Evolutionary conservation across 2,888 invertebrate genomes (phyloP).

Genomic region (Apodemia zela): DNA sequence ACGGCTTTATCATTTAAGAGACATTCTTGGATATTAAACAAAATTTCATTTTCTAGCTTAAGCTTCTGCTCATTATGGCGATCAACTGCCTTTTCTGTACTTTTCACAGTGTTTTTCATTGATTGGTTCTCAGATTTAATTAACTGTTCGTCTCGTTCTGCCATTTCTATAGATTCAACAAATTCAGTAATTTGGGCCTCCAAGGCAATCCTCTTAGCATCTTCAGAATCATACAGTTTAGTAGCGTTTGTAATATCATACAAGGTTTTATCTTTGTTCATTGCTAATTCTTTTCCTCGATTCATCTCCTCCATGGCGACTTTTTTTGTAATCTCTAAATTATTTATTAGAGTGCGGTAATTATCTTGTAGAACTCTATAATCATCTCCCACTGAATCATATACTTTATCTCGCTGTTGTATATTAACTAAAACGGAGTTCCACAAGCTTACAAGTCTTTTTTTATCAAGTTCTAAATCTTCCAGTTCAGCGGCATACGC

Average conservation of each 20-base stretch:
- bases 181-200: conserved; percentile 79
- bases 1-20: conserved; percentile 85
- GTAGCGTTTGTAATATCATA: conserved; percentile 76
- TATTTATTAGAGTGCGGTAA: conserved; percentile 75
- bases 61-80: conserved; percentile 75
- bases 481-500: conserved; percentile 87
- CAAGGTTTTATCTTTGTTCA: conserved; percentile 79
- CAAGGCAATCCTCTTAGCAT: conserved; percentile 66
- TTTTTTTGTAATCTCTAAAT: conserved; percentile 85
- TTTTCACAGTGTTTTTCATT: conserved; percentile 69
- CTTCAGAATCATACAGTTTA: conserved; percentile 69
- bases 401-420: conserved; percentile 83
- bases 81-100: conserved; percentile 63
- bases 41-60: conserved; percentile 82
- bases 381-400: conserved; percentile 81
- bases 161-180: conserved; percentile 80
- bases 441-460: conserved; percentile 86
- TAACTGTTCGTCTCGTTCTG: conserved; percentile 81
- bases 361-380: conserved; percentile 69
- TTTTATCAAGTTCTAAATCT: conserved; percentile 85
- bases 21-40: conserved; percentile 83
- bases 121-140: conserved; percentile 72
- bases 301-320: conserved; percentile 83
- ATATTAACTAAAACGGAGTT: conserved; percentile 86
- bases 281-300: conserved; percentile 82